A percentile compares a stretch with the other conserved stretches of the same genome.
These are phyloP conservation scores for Chlamydotis undulata DNA, from an alignment of 2,113 vertebrate genomes.

Conservation along the genomic window DNA sequence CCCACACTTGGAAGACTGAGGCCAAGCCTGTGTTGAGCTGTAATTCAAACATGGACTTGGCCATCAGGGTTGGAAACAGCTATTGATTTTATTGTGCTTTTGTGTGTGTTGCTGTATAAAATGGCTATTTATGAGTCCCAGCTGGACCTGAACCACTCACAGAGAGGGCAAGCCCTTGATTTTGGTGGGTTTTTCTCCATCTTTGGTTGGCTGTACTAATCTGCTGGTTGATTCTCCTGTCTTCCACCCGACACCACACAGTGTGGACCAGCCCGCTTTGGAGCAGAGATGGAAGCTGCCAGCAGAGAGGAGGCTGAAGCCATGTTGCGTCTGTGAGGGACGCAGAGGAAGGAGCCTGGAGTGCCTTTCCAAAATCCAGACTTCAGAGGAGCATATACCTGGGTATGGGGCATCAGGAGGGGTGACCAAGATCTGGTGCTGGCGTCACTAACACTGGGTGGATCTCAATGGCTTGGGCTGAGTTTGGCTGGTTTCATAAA, in stretches of 20 bases:
- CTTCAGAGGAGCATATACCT: neutral
- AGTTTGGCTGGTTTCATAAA: neutral
- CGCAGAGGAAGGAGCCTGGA: neutral
- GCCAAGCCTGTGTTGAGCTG: neutral
- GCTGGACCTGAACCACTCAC: neutral
- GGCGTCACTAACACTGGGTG: neutral
- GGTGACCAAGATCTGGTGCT: neutral
- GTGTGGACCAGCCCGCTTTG: neutral
- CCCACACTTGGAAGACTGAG: neutral
- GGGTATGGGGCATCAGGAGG: neutral
- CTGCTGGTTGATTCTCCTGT: neutral
- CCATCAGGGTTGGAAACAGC: neutral
- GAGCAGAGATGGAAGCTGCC: neutral
- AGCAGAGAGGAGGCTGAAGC: neutral
- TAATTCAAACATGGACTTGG: neutral
- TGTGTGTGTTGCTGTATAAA: constrained; percentile 27
- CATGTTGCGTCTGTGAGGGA: neutral
- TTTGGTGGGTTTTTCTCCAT: neutral
- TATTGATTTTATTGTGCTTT: constrained; percentile 11
- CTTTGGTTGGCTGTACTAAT: neutral
- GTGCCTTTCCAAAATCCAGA: neutral
- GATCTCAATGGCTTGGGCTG: neutral
- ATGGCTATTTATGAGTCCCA: neutral
- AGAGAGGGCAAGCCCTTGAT: neutral
- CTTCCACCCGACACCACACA: rapidly evolving